Evolutionary conservation across 1,140 invertebrate genomes (phyloP).

Genomic region (Diorhabda carinulata): DNA sequence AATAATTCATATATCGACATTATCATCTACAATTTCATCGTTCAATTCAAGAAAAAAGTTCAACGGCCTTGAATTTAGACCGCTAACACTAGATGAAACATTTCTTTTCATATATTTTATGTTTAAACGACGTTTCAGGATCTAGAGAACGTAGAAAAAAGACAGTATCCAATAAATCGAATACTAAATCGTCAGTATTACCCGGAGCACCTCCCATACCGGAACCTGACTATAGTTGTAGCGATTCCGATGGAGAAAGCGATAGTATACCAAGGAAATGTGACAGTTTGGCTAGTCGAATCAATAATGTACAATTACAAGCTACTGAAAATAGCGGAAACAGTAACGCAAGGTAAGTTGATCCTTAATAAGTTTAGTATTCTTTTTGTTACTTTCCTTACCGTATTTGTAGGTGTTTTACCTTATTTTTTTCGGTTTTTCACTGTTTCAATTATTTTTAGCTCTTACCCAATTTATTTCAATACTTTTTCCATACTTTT

Average conservation of each 20-base stretch:
- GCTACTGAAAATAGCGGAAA: slow-evolving; percentile 61
- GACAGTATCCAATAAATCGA: slow-evolving; percentile 45
- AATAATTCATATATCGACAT: no score
- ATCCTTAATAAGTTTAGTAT: slow-evolving; percentile 5
- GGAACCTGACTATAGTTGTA: slow-evolving; percentile 84
- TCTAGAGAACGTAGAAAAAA: slow-evolving; percentile 47
- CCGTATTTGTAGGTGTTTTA: no score
- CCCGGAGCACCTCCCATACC: slow-evolving; percentile 69
- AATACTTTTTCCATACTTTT: no score
- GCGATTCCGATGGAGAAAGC: slow-evolving; percentile 60
- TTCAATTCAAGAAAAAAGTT: no score
- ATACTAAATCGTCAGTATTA: slow-evolving; percentile 44
- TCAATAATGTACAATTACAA: slow-evolving; percentile 36
- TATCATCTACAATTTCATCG: no score
- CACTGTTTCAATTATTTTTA: no score
- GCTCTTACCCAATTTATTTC: no score
- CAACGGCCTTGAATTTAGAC: no score
- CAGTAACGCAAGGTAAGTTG: slow-evolving; percentile 60
- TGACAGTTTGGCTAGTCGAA: slow-evolving; percentile 32
- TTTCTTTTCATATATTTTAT: no score
- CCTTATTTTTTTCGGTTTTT: no score
- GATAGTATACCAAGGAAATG: slow-evolving; percentile 36
- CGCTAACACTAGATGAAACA: no score
- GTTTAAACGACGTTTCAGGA: neutral
- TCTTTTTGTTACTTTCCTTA: no score